Evolutionary conservation across 1,140 invertebrate genomes (phyloP), one percentile per base, ranked within the genome.

Genomic region (Cyphomyrmex costatus): DNA sequence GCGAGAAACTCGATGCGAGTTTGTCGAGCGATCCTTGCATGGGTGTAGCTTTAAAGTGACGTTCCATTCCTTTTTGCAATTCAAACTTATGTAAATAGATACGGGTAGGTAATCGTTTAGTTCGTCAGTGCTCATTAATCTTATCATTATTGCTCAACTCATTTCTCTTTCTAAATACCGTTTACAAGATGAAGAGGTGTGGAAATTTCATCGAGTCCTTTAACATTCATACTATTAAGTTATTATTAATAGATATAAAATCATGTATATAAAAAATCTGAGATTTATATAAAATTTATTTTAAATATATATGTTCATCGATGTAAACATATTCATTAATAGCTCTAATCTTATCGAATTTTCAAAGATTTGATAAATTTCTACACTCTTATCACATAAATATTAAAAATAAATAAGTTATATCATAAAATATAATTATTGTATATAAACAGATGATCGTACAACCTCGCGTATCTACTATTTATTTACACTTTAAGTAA

Each of bases 1-100:
- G 49, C 66, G 66, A 58, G 68, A 73, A 83, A 83, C 56, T 60
- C 36, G 68, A 83, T 60, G 36, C 85, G 60, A 60, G 56, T 77
- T 85, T 68, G 70, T 60, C 42, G 71, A 65, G 12, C n/a, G 61
- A 80, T 36, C 27, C 78, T 80, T 49, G 33, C 24, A 66, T 60
- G 14, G 53, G 42, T 46, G 24, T 60, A 73, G 53, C 53, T 49
- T 49, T 49, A 73, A 58, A 74, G 33, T 73, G 68, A 30, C 5
- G 42, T 63, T 5, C 5, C 24, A 14, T n/a, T 12, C 53, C 79
- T 30, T 82, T 60, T 33, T 83, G 79, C 79, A 49, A 73, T 74
- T 60, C 12, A 46, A 70, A 73, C 79, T 83, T 46, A 58, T 60
- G 65, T 70, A 71, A 83, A 46, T 53, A 24, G 36, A 83, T 73